These are phyloP conservation scores for Penaeus indicus DNA, from an alignment of 1,140 invertebrate genomes.

Conservation along the genomic window DNA sequence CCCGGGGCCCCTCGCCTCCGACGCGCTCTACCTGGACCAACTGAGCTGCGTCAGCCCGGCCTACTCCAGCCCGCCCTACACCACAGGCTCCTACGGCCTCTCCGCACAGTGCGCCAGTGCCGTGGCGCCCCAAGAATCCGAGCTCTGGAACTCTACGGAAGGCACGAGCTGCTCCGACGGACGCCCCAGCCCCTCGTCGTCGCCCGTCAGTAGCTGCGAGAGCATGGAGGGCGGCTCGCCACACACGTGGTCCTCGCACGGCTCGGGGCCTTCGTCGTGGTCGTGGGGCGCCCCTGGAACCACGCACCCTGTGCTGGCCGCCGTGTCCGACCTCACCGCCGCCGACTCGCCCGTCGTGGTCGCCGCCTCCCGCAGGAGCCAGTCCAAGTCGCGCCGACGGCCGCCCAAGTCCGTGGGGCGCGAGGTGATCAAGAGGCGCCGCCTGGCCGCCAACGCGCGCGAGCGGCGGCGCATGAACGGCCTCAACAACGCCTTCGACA, in stretches of 20 bases:
- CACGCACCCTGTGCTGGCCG: slow-evolving; percentile 50
- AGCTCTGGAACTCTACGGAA: slow-evolving; percentile 33
- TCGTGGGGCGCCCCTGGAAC: slow-evolving; percentile 55
- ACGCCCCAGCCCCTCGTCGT: slow-evolving; percentile 52
- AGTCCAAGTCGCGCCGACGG: slow-evolving; percentile 45
- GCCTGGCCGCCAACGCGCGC: slow-evolving; percentile 82
- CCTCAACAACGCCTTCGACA: slow-evolving; percentile 86
- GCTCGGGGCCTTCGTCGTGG: slow-evolving; percentile 45
- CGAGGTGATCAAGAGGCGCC: slow-evolving; percentile 69
- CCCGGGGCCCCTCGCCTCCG: slow-evolving; percentile 39
- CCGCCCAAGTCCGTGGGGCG: slow-evolving; percentile 47
- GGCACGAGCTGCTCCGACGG: slow-evolving; percentile 31
- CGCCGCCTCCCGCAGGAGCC: slow-evolving; percentile 37
- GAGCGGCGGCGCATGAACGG: slow-evolving; percentile 87
- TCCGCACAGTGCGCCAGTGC: slow-evolving; percentile 37
- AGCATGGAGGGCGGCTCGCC: slow-evolving; percentile 37
- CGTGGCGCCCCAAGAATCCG: slow-evolving; percentile 7
- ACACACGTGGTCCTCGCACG: slow-evolving; percentile 27
- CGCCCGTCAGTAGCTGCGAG: slow-evolving; percentile 50
- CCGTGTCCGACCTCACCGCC: slow-evolving; percentile 38
- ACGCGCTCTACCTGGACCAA: slow-evolving; percentile 36
- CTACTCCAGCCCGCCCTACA: slow-evolving; percentile 33
- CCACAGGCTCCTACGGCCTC: slow-evolving; percentile 42
- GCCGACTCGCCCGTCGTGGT: slow-evolving; percentile 18
- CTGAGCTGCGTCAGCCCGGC: slow-evolving; percentile 31